These are phyloP conservation scores for Pangasius krempfi DNA, from an alignment of 2,797 vertebrate genomes.

Conservation along the genomic window DNA sequence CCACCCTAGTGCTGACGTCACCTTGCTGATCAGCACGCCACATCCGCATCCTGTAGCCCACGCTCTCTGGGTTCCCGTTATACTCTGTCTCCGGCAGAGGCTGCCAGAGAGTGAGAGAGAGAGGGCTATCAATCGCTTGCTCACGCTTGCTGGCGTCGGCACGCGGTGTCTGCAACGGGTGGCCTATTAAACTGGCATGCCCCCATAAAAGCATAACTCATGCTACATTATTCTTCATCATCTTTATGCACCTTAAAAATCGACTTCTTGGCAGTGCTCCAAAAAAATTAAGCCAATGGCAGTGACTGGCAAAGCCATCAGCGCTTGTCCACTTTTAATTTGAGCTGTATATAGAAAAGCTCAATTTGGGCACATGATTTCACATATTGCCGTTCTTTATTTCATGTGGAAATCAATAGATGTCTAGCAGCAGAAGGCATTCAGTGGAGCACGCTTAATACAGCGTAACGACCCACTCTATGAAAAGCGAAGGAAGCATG, in stretches of 20 bases:
- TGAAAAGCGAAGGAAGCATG: slow-evolving; percentile 40
- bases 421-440: slow-evolving; percentile 44
- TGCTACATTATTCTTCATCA: slow-evolving; percentile 48
- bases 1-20: slow-evolving; percentile 64
- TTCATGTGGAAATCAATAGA: slow-evolving; percentile 59
- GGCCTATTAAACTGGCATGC: slow-evolving; percentile 44
- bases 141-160: not conserved
- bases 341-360: slow-evolving; percentile 52
- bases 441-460: slow-evolving; percentile 45
- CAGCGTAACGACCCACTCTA: slow-evolving; percentile 50
- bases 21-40: slow-evolving; percentile 74
- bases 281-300: slow-evolving; percentile 49
- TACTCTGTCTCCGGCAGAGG: slow-evolving; percentile 85
- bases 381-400: slow-evolving; percentile 53
- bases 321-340: slow-evolving; percentile 51
- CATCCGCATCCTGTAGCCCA: slow-evolving; percentile 85
- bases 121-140: slow-evolving; percentile 7
- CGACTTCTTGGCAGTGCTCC: slow-evolving; percentile 41
- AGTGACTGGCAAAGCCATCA: slow-evolving; percentile 37
- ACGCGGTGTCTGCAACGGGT: not conserved
- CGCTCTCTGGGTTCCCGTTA: slow-evolving; percentile 88
- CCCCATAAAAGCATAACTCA: slow-evolving; percentile 45
- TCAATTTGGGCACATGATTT: slow-evolving; percentile 51
- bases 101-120: slow-evolving; percentile 64
- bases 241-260: slow-evolving; percentile 48